phyloP scores from a whole-genome alignment of 2,113 vertebrate genomes.

The Pungitius pungitius region DNA sequence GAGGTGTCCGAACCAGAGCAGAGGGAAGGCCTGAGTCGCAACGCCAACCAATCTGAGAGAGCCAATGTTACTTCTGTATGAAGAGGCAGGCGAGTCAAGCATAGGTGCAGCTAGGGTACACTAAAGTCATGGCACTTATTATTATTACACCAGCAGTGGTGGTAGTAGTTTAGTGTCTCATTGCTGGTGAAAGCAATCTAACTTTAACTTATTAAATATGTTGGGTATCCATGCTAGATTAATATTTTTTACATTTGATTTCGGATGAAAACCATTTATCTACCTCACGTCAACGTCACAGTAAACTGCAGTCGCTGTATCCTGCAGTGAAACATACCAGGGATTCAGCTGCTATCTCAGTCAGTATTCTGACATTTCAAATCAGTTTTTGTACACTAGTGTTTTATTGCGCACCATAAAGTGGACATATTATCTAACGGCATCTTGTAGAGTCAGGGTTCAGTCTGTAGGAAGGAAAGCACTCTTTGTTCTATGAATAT shows the following conservation, averaged over 20 bases:
- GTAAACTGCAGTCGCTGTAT: slow-evolving; percentile 28
- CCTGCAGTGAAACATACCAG: slow-evolving; percentile 29
- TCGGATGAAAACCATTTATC: slow-evolving; percentile 54
- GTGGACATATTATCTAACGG: slow-evolving; percentile 1
- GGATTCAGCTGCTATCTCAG: slow-evolving; percentile 40
- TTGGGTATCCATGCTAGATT: slow-evolving; percentile 35
- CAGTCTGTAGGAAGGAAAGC: slow-evolving; percentile 51
- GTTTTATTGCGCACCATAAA: slow-evolving; percentile 18
- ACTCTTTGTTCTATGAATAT: slow-evolving; percentile 41
- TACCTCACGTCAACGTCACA: slow-evolving; percentile 65
- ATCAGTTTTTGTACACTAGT: slow-evolving; percentile 60
- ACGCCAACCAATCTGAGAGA: slow-evolving; percentile 3
- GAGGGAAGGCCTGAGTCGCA: slow-evolving; percentile 15
- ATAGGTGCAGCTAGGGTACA: slow-evolving; percentile 45
- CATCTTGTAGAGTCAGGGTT: background rate
- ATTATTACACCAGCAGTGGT: slow-evolving; percentile 14
- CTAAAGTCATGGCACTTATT: slow-evolving; percentile 53
- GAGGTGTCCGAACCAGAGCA: slow-evolving; percentile 51
- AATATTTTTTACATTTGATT: slow-evolving; percentile 34
- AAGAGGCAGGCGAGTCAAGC: background rate
- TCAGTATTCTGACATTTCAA: slow-evolving; percentile 58
- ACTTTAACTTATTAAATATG: slow-evolving; percentile 56
- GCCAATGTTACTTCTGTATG: slow-evolving; percentile 33
- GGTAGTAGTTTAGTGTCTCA: slow-evolving; percentile 7
- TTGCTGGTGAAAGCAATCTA: slow-evolving; percentile 34